Evolutionary conservation across 1,140 invertebrate species (phyloP).

Genomic region (Zaprionus inermis): DNA sequence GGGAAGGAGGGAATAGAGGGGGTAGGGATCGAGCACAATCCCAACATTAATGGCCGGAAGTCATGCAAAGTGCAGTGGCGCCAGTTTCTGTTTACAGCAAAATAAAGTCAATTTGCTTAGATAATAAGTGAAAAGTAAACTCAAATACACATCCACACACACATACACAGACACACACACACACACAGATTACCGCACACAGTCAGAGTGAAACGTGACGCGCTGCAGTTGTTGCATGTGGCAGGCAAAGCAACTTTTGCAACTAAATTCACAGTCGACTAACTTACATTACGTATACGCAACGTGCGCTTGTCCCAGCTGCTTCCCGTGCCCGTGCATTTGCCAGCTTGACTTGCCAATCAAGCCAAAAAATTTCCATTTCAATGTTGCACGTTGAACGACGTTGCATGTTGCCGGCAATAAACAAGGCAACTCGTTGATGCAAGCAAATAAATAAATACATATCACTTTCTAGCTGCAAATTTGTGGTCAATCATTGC

Average conservation of each 20-base stretch:
- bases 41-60: conserved; percentile 62
- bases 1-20: background rate
- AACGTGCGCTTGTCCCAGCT: conserved; percentile 25
- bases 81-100: conserved; percentile 41
- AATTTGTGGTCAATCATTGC: conserved; percentile 22
- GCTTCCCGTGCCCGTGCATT: background rate
- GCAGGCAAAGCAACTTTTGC: conserved; percentile 52
- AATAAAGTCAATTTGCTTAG: conserved; percentile 77
- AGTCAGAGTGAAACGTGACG: background rate
- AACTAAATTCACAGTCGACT: conserved; percentile 19
- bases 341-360: conserved; percentile 32
- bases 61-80: conserved; percentile 66
- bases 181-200: background rate
- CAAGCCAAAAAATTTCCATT: conserved; percentile 8
- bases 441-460: conserved; percentile 8
- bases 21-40: conserved; percentile 6
- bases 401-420: background rate
- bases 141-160: background rate
- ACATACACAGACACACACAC: background rate
- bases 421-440: background rate
- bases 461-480: conserved; percentile 4
- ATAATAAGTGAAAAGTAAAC: conserved; percentile 52
- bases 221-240: conserved; percentile 28
- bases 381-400: background rate
- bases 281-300: conserved; percentile 65